These are phyloP conservation scores for Oxygymnocypris stewartii DNA, from an alignment of 2,113 vertebrate species.

Conservation along the genomic window DNA sequence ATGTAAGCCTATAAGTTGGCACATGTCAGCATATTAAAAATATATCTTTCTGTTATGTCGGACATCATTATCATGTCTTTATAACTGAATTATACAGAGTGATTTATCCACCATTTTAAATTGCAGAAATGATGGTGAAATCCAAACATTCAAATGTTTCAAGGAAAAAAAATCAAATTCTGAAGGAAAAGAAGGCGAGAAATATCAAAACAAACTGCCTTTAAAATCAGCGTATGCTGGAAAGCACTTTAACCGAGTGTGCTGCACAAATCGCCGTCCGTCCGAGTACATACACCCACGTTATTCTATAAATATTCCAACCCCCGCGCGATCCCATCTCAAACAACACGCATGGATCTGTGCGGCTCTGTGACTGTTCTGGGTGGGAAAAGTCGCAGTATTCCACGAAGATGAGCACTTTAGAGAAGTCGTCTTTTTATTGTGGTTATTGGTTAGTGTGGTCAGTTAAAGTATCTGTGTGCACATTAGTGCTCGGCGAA, in stretches of 20 bases:
- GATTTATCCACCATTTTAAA: background rate
- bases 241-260: background rate
- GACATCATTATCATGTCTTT: background rate
- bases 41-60: background rate
- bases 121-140: background rate
- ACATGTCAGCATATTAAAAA: background rate
- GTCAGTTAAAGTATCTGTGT: conserved; percentile 45
- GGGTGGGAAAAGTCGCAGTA: background rate
- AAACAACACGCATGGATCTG: conserved; percentile 1
- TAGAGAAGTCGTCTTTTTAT: conserved; percentile 28
- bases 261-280: conserved; percentile 24
- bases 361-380: background rate
- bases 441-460: conserved; percentile 22
- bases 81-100: background rate
- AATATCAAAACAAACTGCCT: background rate
- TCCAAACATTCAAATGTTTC: background rate
- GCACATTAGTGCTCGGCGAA: conserved; percentile 54
- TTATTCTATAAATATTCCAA: conserved; percentile 32
- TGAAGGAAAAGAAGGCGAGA: background rate
- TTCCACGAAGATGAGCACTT: conserved; percentile 3
- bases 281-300: conserved; percentile 39
- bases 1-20: background rate
- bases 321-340: conserved; percentile 7
- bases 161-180: background rate
- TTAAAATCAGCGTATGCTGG: background rate